Evolutionary conservation across 1,140 invertebrate species (phyloP).

Genomic region (Tetraneura akinire): DNA sequence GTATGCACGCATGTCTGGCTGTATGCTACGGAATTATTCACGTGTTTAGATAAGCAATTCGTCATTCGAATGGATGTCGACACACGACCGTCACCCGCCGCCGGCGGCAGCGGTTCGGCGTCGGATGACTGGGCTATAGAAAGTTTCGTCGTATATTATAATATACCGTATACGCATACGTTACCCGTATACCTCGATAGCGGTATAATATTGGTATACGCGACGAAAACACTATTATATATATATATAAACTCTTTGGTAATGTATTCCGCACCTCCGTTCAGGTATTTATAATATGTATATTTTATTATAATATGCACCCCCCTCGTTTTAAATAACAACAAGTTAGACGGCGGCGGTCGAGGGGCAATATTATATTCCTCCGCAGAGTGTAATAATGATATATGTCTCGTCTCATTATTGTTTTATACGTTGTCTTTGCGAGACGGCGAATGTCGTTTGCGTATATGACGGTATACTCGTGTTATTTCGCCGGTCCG

Average conservation of each 20-base stretch:
- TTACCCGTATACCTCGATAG: background rate
- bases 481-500: no score
- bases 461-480: background rate
- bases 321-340: constrained; percentile 21
- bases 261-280: background rate
- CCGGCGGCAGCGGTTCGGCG: background rate
- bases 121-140: constrained; percentile 23
- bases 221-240: background rate
- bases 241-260: background rate
- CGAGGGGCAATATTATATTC: background rate
- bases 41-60: constrained; percentile 39
- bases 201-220: background rate
- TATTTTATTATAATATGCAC: constrained; percentile 42
- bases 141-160: background rate
- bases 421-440: constrained; percentile 24
- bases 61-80: constrained; percentile 36
- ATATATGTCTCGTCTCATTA: constrained; percentile 11
- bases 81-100: background rate
- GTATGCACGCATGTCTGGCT: background rate
- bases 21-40: constrained; percentile 27
- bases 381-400: no score
- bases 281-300: background rate
- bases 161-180: background rate
- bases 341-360: background rate
- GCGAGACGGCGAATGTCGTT: background rate